phyloP scores from a whole-genome alignment of 35 echinoderm and acorn worm species.

The Anneissia japonica region DNA sequence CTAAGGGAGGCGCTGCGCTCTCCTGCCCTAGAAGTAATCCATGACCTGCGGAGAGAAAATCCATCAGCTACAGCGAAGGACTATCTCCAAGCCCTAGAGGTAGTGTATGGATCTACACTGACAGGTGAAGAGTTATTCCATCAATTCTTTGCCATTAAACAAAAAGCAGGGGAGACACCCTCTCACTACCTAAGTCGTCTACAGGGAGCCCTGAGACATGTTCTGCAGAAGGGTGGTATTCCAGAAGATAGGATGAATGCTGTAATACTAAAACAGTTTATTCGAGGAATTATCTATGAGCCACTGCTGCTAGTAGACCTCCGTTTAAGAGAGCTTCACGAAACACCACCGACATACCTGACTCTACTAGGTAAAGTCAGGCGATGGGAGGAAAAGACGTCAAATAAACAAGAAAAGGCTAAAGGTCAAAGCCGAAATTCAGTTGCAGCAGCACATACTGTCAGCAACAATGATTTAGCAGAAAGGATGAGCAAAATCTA shows the following conservation, averaged over 20 bases:
- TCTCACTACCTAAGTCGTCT: neutral
- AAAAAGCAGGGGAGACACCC: neutral
- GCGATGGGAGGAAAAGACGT: neutral
- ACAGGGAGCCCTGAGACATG: neutral
- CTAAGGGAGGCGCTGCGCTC: conserved; percentile 22
- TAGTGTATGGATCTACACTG: conserved; percentile 31
- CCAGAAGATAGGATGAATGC: neutral
- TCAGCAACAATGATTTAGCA: neutral
- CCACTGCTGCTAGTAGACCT: neutral
- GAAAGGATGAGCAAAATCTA: neutral
- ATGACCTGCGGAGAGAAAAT: neutral
- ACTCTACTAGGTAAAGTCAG: neutral
- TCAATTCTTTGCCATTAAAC: neutral
- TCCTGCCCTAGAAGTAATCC: conserved; percentile 36
- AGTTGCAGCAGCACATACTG: neutral
- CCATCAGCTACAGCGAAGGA: neutral
- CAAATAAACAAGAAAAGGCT: neutral
- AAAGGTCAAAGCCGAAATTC: neutral
- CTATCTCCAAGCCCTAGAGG: neutral
- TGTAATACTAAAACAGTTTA: neutral
- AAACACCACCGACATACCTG: neutral
- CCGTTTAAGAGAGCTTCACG: neutral
- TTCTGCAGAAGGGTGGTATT: neutral
- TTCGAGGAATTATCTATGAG: neutral
- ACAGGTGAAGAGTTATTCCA: conserved; percentile 16